Conservation (phyloP, 2,797 vertebrate species). For the Myripristis murdjan region DNA sequence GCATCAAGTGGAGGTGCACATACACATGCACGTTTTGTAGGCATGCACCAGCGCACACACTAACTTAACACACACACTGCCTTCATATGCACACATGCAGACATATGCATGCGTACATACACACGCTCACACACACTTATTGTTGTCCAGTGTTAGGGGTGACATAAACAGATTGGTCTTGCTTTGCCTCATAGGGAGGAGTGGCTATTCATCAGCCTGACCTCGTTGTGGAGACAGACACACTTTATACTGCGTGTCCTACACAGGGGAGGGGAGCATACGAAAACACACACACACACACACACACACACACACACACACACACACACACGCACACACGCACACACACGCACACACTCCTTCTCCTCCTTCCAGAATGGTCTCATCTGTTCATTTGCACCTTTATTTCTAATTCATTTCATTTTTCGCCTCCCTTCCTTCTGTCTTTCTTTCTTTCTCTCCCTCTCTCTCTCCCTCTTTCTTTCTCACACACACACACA, state of each 20-base stretch:
- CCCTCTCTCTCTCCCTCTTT: neutral
- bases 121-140: constrained; percentile 22
- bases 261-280: neutral
- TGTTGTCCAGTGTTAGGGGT: constrained; percentile 30
- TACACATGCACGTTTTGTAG: too few species aligned
- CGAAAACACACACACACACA: constrained; percentile 15
- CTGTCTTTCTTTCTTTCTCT: neutral
- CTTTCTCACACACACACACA: neutral
- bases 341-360: constrained; percentile 1
- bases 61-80: too few species aligned
- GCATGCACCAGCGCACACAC: neutral
- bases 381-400: constrained; percentile 57
- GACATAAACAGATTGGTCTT: constrained; percentile 61
- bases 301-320: constrained; percentile 1
- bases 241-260: constrained; percentile 46
- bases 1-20: too few species aligned
- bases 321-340: constrained; percentile 6
- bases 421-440: constrained; percentile 9
- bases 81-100: neutral
- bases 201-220: constrained; percentile 80
- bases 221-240: constrained; percentile 70
- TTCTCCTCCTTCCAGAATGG: constrained; percentile 18
- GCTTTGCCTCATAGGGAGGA: constrained; percentile 46
- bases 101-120: constrained; percentile 4
- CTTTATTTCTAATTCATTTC: constrained; percentile 43